phyloP scores from a whole-genome alignment of 2,113 vertebrate species.

The Mormyrus lacerda region DNA sequence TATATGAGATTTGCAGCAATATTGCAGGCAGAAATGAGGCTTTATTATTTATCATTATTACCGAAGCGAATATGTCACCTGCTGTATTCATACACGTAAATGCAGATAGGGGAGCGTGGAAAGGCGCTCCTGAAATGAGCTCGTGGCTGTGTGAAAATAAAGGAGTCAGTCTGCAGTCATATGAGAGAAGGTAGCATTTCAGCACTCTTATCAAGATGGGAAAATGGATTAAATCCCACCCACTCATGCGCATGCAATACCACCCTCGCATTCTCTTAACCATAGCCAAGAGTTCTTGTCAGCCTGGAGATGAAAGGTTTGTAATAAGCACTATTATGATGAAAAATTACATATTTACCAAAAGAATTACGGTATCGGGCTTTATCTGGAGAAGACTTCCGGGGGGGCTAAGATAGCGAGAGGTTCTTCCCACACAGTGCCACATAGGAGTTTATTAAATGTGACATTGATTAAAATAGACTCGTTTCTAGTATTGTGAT shows the following conservation, averaged over 20 bases:
- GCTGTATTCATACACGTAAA: neutral
- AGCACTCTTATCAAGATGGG: neutral
- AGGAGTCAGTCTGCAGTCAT: neutral
- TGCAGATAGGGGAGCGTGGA: neutral
- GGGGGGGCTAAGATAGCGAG: neutral
- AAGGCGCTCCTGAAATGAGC: neutral
- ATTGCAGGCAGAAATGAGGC: neutral
- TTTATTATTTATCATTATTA: neutral
- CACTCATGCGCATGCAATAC: neutral
- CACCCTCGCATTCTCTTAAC: neutral
- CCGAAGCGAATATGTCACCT: neutral
- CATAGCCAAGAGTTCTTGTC: neutral
- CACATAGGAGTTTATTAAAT: neutral
- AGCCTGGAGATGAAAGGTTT: neutral
- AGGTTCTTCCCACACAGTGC: neutral
- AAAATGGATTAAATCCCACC: neutral
- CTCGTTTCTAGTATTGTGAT: neutral
- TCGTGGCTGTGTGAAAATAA: neutral
- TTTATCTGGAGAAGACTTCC: neutral
- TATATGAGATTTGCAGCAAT: neutral
- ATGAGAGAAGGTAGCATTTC: neutral
- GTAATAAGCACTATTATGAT: neutral
- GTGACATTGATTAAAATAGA: neutral
- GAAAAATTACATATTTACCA: neutral
- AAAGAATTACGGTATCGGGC: neutral